Base-by-base conservation (phyloP, 2,797 vertebrate species). In the Centropyge bicolor region DNA sequence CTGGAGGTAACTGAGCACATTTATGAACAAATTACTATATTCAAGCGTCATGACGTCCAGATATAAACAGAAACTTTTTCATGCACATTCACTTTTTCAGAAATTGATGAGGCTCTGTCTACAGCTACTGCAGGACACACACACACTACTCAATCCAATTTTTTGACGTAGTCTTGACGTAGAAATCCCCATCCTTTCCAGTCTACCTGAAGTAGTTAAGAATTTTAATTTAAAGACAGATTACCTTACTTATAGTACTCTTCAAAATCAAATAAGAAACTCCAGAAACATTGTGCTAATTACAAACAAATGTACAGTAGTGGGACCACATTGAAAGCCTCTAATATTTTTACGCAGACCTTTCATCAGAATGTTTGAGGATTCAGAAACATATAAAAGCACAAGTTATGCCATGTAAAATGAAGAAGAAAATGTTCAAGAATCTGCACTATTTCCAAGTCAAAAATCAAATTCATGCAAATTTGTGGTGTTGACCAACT, bases 261-360 rank as follows among this genome's bases (percentile, higher is more conserved):
- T 71, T 3, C n/a, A 64, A 46, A 49, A 16, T 62, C 51, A 43
- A 19, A 45, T 45, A 19, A 38, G 17, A 49, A 31, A n/a, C 51
- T 43, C 55, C 3, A 31, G 24, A 74, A 59, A 36, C 31, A 19
- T 60, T 57, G 9, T 1, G 4, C 62, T 77, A 14, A 76, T 65
- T 27, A 24, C 2, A 56, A 35, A 59, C 4, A 22, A 57, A 66
- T 27, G n/a, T 10, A 55, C 27, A 31, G 27, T 31, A 31, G 27
- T 31, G 27, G 4, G 27, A 31, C 27, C 27, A 31, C 27, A 31
- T 31, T 31, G 27, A 31, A 31, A 31, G 4, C 27, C 27, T 31
- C 27, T 31, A 31, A 31, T 31, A 31, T 31, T 31, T 31, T 31
- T 31, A 31, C 27, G 4, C 4, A 31, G 4, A 31, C 27, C 27